A percentile compares a stretch with the other conserved stretches of the same genome.
These are phyloP conservation scores for Telmatherina bonti DNA, from an alignment of 2,797 vertebrate species.

Conservation along the genomic window DNA sequence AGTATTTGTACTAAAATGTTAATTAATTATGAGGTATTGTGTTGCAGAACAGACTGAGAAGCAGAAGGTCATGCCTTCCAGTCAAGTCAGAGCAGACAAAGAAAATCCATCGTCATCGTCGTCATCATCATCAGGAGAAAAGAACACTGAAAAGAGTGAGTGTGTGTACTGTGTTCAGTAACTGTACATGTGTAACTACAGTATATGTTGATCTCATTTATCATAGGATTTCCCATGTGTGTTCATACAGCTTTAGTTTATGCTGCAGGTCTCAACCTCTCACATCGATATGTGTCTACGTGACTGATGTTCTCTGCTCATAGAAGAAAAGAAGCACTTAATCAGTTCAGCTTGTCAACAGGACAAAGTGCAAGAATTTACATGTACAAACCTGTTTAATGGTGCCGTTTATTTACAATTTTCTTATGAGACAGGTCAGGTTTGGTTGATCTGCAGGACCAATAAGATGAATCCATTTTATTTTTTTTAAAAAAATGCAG, in stretches of 20 bases:
- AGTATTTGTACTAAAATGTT: neutral
- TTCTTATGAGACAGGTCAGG: slow-evolving; percentile 3
- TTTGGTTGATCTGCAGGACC: slow-evolving; percentile 29
- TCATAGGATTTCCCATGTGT: neutral
- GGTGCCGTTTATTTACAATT: slow-evolving; percentile 29
- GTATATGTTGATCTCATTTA: neutral
- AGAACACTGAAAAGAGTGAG: slow-evolving; percentile 48
- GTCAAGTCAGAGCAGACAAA: slow-evolving; percentile 4
- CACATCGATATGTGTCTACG: slow-evolving; percentile 31
- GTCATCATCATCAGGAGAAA: slow-evolving; percentile 17
- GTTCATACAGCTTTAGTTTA: neutral
- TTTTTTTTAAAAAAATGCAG: too few relatives aligned
- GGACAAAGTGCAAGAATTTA: slow-evolving; percentile 9
- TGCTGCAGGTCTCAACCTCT: slow-evolving; percentile 16
- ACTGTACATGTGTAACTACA: neutral
- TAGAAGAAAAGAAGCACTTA: slow-evolving; percentile 20
- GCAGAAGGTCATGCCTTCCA: neutral
- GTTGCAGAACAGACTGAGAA: slow-evolving; percentile 40
- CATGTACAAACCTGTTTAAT: slow-evolving; percentile 41
- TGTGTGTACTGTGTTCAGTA: neutral
- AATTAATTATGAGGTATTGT: neutral
- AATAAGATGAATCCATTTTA: too few relatives aligned
- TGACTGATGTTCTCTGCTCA: slow-evolving; percentile 9
- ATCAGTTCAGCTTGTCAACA: slow-evolving; percentile 34
- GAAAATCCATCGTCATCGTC: slow-evolving; percentile 3